Base-by-base conservation (phyloP, 1,140 invertebrate species). In the Drosophila sturtevanti region DNA sequence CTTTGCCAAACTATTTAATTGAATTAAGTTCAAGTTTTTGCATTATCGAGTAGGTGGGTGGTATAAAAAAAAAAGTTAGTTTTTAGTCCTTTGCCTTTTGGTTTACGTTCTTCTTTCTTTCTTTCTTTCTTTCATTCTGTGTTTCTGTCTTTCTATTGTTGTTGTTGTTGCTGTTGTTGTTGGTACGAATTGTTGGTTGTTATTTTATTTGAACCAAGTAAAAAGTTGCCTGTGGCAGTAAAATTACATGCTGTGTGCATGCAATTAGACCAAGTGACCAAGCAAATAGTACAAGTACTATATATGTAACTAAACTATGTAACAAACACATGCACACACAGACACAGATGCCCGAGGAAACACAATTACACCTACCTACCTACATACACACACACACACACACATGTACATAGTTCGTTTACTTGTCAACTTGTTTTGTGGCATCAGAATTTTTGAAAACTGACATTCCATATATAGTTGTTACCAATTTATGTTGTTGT, bases 1-100 rank as follows among this genome's bases (percentile, higher is more conserved):
- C 68, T 34, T 37, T 27, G 52, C n/a, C 67, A 64, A 1, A 44
- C 41, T 16, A 44, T 16, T 1, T 79, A 87, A 86, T 82, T 87
- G 82, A 86, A 86, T 81, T 69, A 77, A 64, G 18, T 61, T 27
- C 52, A 81, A 85, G 80, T 77, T 78, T 77, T 44, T 66, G 63
- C 68, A 87, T 75, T 75, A 86, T 81, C 67, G 18, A 65, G 24
- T 9, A 54, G 22, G 16, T 48, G 16, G 16, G 16, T 48, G 16
- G 9, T 41, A n/a, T n/a, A n/a, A n/a, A n/a, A n/a, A n/a, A 10
- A 14, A 56, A 56, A 55, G 54, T 56, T 56, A 4, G 27, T 56
- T 55, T n/a, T 55, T 48, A 10, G 16, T 16, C 1, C 41, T 44
- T 44, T 48, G 41, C 41, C 41, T 9, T 44, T 18, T 16, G 9